Base-by-base conservation (phyloP, 2,797 vertebrate species). In the Takifugu ocellatus region DNA sequence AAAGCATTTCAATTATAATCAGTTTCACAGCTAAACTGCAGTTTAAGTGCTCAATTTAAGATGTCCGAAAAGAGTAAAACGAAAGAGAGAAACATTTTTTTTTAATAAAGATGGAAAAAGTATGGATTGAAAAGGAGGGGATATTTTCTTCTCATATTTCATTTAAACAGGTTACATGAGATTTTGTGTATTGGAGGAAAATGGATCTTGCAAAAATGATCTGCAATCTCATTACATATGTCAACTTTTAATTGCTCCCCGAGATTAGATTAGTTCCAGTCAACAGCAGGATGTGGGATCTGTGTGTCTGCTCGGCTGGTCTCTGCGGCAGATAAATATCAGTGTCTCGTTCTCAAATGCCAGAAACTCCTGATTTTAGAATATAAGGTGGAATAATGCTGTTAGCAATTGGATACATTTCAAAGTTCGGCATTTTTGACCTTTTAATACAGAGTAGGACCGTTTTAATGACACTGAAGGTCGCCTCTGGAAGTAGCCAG, bases 261-360 rank as follows among this genome's bases (percentile, higher is more conserved):
- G 48, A 58, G 26, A 26, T 25, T 26, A 59, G 49, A 54, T 63
- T 53, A 49, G 51, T 59, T 70, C 50, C 51, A 49, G 51, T 59
- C 51, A 63, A 17, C 27, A 49, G 57, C 57, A 55, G 63, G 46
- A 63, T 70, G 61, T 15, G 7, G 1, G 29, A 52, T 63, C 54
- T 39, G 48, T 63, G 56, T 57, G 26, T 67, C 59, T 59, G 46
- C 59, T 53, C 3, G 27, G 49, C 31, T 53, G 61, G 57, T 56
- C 15, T 2, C 43, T 9, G 6, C 15, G 45, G 66, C 63, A 62
- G 52, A 75, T 58, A 66, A 61, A 57, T 57, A 59, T 25, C 66
- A 33, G n/a, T 15, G 55, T 54, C 45, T 27, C 12, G 21, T 50
- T 55, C 47, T 26, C 2, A 51, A 66, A 60, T 14, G 21, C 56